phyloP scores from a whole-genome alignment of 2,113 vertebrate genomes.

The Colaptes auratus region DNA sequence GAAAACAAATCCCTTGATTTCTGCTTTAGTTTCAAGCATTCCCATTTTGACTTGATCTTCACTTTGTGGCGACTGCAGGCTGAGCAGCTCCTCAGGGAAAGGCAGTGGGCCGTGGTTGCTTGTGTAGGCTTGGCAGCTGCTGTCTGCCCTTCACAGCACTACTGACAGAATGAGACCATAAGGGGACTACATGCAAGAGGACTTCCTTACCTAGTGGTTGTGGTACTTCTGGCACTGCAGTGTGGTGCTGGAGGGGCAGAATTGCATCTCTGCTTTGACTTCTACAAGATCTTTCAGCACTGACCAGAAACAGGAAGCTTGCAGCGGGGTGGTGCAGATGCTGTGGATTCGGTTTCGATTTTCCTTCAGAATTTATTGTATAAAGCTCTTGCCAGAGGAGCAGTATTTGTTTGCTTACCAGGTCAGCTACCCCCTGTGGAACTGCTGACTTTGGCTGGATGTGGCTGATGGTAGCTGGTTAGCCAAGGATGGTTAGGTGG shows the following conservation, averaged over 20 bases:
- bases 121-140: not conserved
- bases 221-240: not conserved
- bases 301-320: not conserved
- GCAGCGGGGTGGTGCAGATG: not conserved
- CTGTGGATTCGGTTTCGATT: not conserved
- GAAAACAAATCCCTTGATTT: not conserved
- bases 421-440: not conserved
- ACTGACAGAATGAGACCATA: not conserved
- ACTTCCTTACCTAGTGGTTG: not conserved
- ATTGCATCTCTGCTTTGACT: not conserved
- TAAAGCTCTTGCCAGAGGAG: not conserved
- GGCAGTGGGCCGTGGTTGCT: not conserved
- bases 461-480: not conserved
- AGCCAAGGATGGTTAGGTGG: not conserved
- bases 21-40: not conserved
- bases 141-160: not conserved
- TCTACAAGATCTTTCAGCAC: not conserved
- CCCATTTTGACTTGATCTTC: not conserved
- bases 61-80: not conserved
- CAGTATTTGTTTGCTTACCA: not conserved
- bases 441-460: not conserved
- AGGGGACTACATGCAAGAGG: not conserved
- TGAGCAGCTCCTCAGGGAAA: not conserved
- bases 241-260: not conserved
- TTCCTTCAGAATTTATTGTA: not conserved